Percentiles rank a stretch among this genome's conserved stretches.
phyloP scores from a whole-genome alignment of 2,797 vertebrate species.

The Numenius phaeopus region DNA sequence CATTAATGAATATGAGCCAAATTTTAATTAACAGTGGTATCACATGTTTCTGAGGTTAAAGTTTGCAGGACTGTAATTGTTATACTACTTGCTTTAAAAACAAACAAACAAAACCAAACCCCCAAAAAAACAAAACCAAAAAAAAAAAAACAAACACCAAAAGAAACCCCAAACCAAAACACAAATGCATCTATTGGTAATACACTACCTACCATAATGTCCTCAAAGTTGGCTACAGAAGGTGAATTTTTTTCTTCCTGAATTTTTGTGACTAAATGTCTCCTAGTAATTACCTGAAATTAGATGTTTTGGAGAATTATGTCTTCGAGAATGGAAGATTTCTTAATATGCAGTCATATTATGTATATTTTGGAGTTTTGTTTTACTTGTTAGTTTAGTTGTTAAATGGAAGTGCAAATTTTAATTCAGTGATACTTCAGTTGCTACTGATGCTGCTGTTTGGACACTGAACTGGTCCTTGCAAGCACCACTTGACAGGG shows the following conservation, averaged over 20 bases:
- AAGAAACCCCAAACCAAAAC: background rate
- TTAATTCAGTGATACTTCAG: background rate
- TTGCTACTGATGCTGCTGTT: background rate
- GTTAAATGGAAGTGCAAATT: background rate
- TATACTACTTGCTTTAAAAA: background rate
- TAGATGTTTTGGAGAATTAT: background rate
- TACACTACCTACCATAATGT: background rate
- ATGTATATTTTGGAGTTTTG: background rate
- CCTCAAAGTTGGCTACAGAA: background rate
- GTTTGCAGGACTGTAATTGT: background rate
- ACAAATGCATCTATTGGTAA: rapidly evolving
- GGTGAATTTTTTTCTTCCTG: background rate
- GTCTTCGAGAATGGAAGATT: background rate
- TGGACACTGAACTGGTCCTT: background rate
- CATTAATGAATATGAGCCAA: background rate
- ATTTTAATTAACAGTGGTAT: background rate
- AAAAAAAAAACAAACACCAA: background rate
- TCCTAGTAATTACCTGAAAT: background rate
- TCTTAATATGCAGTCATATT: background rate
- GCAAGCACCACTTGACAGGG: background rate
- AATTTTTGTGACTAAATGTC: background rate
- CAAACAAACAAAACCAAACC: too few relatives aligned
- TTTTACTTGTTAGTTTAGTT: background rate
- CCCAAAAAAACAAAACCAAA: background rate
- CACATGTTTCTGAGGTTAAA: background rate